phyloP scores from a whole-genome alignment of 2,113 vertebrate genomes.

The Romanogobio albipinnatus region DNA sequence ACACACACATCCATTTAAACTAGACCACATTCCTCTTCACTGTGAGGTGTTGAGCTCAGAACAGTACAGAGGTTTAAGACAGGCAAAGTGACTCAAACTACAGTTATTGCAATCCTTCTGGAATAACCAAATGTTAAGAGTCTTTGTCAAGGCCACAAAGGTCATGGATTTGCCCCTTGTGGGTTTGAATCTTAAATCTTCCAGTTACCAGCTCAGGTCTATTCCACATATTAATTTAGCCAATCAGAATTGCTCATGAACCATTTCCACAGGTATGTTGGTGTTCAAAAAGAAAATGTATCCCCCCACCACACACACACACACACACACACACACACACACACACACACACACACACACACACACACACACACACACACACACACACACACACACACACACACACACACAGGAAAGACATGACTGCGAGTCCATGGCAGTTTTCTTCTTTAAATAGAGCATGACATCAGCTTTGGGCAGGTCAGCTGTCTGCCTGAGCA shows the following conservation, averaged over 20 bases:
- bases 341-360: too few species aligned
- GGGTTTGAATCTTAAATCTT: not conserved
- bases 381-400: too few species aligned
- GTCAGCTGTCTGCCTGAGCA: slow-evolving; percentile 62
- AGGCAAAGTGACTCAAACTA: not conserved
- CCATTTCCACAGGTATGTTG: not conserved
- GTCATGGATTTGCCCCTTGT: not conserved
- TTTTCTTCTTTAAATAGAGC: slow-evolving; percentile 74
- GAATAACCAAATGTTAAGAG: not conserved
- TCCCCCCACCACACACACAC: not conserved
- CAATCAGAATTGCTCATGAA: slow-evolving; percentile 7
- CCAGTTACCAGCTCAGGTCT: not conserved
- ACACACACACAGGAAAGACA: not conserved
- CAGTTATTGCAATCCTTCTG: not conserved
- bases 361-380: too few species aligned
- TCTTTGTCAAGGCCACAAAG: not conserved
- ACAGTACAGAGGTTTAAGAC: not conserved
- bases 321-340: too few species aligned
- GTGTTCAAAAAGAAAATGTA: not conserved
- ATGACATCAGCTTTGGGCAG: slow-evolving; percentile 73
- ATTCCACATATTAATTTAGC: not conserved
- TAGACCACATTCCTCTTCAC: slow-evolving; percentile 10
- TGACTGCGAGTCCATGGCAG: slow-evolving; percentile 44
- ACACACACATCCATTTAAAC: slow-evolving; percentile 23
- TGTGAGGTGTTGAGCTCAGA: not conserved